These are phyloP conservation scores for Pocota personata DNA, from an alignment of 2,888 invertebrate genomes.

Conservation along the genomic window DNA sequence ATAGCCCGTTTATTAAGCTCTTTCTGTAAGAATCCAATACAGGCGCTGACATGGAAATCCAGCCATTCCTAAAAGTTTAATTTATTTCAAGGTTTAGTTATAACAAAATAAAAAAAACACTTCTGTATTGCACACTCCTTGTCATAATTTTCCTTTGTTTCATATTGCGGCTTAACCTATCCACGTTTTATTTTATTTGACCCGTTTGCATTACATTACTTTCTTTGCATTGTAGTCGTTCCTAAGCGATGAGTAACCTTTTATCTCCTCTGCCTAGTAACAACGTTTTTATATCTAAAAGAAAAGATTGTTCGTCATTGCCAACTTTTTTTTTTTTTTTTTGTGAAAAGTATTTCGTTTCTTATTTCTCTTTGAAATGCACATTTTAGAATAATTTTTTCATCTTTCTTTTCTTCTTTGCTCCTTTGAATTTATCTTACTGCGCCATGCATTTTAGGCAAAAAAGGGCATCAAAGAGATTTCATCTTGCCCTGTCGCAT, in stretches of 20 bases:
- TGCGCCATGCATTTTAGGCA: background rate
- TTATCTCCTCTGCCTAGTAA: background rate
- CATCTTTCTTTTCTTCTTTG: background rate
- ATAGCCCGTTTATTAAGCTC: too few species aligned
- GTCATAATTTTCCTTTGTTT: background rate
- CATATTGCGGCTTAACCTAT: background rate
- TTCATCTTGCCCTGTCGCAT: background rate
- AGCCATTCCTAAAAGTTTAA: background rate
- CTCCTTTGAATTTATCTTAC: background rate
- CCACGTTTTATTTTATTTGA: background rate
- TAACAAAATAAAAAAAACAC: background rate
- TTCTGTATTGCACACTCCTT: background rate
- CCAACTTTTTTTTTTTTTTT: conserved; percentile 7
- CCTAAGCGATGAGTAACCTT: conserved; percentile 10
- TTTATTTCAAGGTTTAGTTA: background rate
- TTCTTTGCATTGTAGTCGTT: conserved; percentile 4
- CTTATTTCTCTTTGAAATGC: background rate
- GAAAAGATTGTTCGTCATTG: background rate
- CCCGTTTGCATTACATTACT: background rate
- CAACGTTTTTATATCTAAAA: background rate
- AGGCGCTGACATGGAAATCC: too few species aligned
- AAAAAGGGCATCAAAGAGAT: conserved; percentile 15
- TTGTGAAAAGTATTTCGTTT: conserved; percentile 2
- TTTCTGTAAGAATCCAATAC: too few species aligned
- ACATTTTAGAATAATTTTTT: conserved; percentile 9